phyloP scores from a whole-genome alignment of 2,888 invertebrate species.

The Morpho deidamia region DNA sequence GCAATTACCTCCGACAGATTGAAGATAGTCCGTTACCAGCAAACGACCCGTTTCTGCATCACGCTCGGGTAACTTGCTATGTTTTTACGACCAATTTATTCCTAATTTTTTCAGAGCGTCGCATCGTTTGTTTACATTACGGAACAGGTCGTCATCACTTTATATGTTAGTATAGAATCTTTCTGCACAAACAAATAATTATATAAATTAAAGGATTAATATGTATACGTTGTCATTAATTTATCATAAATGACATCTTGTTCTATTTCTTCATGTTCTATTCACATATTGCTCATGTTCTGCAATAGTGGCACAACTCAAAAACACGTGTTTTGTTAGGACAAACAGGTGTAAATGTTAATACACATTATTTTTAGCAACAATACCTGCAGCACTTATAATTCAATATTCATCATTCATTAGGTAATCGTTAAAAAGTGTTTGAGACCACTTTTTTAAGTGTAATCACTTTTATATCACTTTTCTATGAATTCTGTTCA shows the following conservation, averaged over 20 bases:
- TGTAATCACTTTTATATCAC: neutral
- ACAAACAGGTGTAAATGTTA: too few species aligned
- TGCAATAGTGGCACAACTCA: too few species aligned
- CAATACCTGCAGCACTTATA: too few species aligned
- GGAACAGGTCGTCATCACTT: too few species aligned
- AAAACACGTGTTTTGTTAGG: too few species aligned
- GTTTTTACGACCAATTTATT: neutral
- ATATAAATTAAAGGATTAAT: too few species aligned
- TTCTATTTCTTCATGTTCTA: too few species aligned
- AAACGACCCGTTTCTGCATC: slow-evolving; percentile 20
- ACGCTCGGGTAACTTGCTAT: slow-evolving; percentile 14
- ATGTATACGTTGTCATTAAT: neutral
- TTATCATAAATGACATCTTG: too few species aligned
- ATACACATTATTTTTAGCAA: too few species aligned
- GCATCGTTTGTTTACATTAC: neutral
- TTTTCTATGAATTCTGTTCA: slow-evolving; percentile 30
- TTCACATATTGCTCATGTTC: too few species aligned
- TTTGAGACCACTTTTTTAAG: slow-evolving; percentile 14
- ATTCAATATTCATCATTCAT: too few species aligned
- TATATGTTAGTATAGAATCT: too few species aligned
- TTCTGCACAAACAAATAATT: neutral
- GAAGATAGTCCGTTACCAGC: slow-evolving; percentile 28
- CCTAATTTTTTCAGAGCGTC: slow-evolving; percentile 3
- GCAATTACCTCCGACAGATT: slow-evolving; percentile 35
- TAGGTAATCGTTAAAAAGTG: slow-evolving; percentile 6